These are phyloP conservation scores for Halictus quadricinctus DNA, from an alignment of 2,888 invertebrate species.

Conservation along the genomic window DNA sequence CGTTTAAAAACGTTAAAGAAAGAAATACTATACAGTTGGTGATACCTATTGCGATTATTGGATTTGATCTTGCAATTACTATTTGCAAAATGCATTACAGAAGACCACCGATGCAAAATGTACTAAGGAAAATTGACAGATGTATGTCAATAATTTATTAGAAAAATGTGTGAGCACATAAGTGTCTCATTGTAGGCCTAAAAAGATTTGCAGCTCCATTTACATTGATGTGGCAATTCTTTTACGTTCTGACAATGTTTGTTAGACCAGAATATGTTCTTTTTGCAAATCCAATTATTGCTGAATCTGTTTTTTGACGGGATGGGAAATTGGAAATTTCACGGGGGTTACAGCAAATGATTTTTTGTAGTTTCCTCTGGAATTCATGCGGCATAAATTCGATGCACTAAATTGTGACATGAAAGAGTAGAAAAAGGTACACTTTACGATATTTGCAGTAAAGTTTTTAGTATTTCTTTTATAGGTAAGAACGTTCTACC, in stretches of 20 bases:
- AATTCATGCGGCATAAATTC: not conserved
- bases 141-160: no score
- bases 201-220: no score
- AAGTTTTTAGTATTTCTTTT: slow-evolving; percentile 17
- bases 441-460: slow-evolving; percentile 10
- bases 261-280: not conserved
- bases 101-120: no score
- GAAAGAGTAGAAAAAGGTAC: not conserved
- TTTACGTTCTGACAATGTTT: not conserved
- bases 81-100: no score
- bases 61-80: no score
- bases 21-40: no score
- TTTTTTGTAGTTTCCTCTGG: not conserved
- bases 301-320: not conserved
- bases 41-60: no score
- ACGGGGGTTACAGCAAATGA: not conserved
- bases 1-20: no score
- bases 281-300: not conserved
- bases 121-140: no score
- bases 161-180: no score
- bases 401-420: not conserved
- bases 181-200: no score
- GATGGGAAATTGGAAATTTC: not conserved
- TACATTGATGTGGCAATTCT: no score
- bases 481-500: not conserved